Conservation (phyloP, 1,140 invertebrate species). For the Sycophaga agraensis region DNA sequence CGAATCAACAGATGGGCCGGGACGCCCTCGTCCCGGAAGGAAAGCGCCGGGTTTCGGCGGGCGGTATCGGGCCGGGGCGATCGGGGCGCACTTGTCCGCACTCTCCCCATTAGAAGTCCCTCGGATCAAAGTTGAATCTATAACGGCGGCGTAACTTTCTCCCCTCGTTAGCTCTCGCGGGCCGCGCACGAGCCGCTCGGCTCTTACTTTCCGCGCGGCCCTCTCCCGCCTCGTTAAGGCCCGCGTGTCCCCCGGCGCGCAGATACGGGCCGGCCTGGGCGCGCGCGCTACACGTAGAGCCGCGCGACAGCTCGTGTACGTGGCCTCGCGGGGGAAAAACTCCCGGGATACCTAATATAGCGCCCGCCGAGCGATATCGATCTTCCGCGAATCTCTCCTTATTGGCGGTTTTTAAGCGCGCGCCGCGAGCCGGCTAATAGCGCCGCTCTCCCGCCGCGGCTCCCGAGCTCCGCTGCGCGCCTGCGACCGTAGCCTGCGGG, state of each 20-base stretch:
- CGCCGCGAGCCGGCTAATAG: slow-evolving; percentile 1
- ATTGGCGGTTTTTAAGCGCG: slow-evolving; percentile 23
- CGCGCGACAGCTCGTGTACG: not conserved
- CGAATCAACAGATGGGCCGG: no score
- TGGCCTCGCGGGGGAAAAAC: not conserved
- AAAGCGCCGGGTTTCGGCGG: no score
- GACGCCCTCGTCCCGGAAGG: no score
- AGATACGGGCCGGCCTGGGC: not conserved
- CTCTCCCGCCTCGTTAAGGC: slow-evolving; percentile 24
- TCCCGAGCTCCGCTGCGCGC: no score
- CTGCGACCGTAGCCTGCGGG: no score
- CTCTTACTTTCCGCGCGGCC: not conserved
- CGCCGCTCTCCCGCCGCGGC: no score
- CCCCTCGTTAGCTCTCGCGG: slow-evolving; percentile 21
- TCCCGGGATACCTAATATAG: slow-evolving; percentile 13
- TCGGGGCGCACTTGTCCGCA: no score
- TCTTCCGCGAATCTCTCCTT: slow-evolving; percentile 24
- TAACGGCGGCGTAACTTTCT: slow-evolving; percentile 28
- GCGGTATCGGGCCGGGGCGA: no score
- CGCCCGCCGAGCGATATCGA: slow-evolving; percentile 17
- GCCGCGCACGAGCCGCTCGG: not conserved
- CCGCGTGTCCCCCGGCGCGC: no score
- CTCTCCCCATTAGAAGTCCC: no score
- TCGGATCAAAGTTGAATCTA: no score
- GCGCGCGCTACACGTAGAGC: not conserved